Evolutionary conservation across 2,113 vertebrate species (phyloP).

Genomic region (Laterallus jamaicensis): DNA sequence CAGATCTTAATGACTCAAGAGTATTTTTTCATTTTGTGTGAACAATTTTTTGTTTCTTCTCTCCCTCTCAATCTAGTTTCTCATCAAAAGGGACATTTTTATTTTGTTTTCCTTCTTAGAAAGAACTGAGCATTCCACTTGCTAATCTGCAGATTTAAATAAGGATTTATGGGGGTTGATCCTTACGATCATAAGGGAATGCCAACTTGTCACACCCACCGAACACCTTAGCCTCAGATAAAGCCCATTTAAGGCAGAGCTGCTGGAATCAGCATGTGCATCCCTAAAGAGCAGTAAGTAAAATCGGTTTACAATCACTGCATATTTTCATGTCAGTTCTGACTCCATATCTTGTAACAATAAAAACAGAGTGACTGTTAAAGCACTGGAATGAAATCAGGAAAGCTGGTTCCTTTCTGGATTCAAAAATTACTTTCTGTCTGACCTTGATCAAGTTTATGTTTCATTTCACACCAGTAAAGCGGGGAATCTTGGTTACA

Average conservation of each 20-base stretch:
- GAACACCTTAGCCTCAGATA: not conserved
- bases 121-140: fast-evolving
- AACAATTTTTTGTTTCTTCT: fast-evolving
- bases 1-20: not conserved
- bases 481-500: not conserved
- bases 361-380: not conserved
- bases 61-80: fast-evolving
- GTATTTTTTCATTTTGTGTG: not conserved
- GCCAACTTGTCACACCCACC: not conserved
- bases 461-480: not conserved
- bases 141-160: not conserved
- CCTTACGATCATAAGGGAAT: not conserved
- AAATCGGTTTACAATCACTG: not conserved
- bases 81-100: not conserved
- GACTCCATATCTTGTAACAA: not conserved
- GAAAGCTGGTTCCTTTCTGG: not conserved
- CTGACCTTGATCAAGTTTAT: not conserved
- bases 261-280: not conserved
- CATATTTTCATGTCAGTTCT: not conserved
- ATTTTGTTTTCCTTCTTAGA: not conserved
- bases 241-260: not conserved
- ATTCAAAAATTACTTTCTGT: not conserved
- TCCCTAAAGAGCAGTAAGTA: not conserved
- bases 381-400: not conserved
- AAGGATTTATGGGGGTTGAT: not conserved